These are phyloP conservation scores for Trissoscelio sp. DNA, from an alignment of 2,888 invertebrate genomes.

Conservation along the genomic window DNA sequence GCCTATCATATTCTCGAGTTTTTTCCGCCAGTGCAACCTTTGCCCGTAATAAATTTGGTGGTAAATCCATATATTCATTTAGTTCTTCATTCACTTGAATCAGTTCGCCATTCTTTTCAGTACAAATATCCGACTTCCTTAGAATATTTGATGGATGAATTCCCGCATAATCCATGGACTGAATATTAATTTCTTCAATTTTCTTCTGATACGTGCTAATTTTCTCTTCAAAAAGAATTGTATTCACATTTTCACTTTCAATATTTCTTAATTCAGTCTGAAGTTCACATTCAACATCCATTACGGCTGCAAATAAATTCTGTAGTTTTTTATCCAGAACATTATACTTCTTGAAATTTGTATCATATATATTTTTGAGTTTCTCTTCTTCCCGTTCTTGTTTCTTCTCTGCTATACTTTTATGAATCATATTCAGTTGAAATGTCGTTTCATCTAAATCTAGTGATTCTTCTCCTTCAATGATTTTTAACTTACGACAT, in stretches of 20 bases:
- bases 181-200: constrained; percentile 71
- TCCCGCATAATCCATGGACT: constrained; percentile 72
- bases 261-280: constrained; percentile 63
- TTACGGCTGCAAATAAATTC: constrained; percentile 69
- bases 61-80: constrained; percentile 76
- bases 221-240: constrained; percentile 73
- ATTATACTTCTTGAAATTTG: constrained; percentile 72
- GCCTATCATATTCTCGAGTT: constrained; percentile 74
- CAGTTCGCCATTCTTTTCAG: constrained; percentile 74
- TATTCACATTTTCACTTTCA: constrained; percentile 72
- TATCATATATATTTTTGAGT: constrained; percentile 73
- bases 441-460: constrained; percentile 73
- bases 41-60: constrained; percentile 79
- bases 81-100: constrained; percentile 73
- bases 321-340: constrained; percentile 73
- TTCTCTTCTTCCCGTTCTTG: constrained; percentile 73
- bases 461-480: constrained; percentile 75
- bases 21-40: constrained; percentile 76
- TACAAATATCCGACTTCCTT: constrained; percentile 73
- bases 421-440: constrained; percentile 71
- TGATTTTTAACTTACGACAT: constrained; percentile 72
- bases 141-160: constrained; percentile 73
- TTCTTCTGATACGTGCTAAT: constrained; percentile 76
- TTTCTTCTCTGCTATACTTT: constrained; percentile 71
- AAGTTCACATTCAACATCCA: constrained; percentile 68